Conservation (phyloP, 2,797 vertebrate genomes). For the Thunnus albacares region DNA sequence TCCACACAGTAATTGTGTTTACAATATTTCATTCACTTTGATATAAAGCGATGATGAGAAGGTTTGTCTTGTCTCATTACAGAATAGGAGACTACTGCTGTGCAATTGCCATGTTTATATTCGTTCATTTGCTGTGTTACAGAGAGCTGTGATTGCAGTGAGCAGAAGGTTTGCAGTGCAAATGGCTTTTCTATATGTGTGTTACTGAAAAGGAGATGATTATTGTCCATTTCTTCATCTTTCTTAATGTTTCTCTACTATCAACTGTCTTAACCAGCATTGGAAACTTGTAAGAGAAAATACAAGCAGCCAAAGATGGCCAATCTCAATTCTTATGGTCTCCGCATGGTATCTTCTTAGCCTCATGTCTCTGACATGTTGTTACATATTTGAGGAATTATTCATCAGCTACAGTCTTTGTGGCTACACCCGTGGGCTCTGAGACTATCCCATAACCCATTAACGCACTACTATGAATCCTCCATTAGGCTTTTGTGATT, state of each 20-base stretch:
- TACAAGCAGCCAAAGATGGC: neutral
- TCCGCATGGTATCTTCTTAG: neutral
- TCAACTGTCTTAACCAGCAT: neutral
- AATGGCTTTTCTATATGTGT: neutral
- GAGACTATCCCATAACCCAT: neutral
- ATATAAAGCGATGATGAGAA: constrained; percentile 11
- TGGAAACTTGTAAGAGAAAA: neutral
- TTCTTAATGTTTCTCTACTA: no score
- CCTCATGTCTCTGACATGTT: no score
- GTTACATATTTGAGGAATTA: neutral
- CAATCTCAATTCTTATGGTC: neutral
- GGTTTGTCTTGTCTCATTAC: neutral
- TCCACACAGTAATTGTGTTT: neutral
- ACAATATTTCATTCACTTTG: neutral
- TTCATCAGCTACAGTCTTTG: neutral
- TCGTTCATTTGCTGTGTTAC: neutral
- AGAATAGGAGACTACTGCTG: neutral
- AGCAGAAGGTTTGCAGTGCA: constrained; percentile 9
- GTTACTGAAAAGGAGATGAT: neutral
- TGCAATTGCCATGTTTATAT: neutral
- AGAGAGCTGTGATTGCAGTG: no score
- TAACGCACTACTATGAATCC: neutral
- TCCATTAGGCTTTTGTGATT: neutral
- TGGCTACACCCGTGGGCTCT: neutral
- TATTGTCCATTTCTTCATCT: neutral